phyloP scores from a whole-genome alignment of 2,888 invertebrate species.

The Scaptomyza cyrtandrae region DNA sequence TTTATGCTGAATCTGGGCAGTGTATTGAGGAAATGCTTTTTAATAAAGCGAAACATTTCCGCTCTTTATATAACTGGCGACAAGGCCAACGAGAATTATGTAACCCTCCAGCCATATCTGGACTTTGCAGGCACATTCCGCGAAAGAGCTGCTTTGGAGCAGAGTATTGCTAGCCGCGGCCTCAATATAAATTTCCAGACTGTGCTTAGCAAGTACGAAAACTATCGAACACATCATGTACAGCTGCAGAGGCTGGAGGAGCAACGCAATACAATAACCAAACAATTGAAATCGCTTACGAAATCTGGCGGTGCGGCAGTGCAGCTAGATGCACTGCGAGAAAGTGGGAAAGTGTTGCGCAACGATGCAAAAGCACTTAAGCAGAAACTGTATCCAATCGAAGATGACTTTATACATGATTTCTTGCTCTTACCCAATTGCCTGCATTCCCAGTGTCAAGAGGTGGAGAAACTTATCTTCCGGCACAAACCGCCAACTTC shows the following conservation, averaged over 20 bases:
- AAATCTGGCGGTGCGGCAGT: conserved; percentile 60
- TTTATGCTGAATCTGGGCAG: conserved; percentile 52
- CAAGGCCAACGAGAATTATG: conserved; percentile 89
- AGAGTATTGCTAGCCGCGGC: conserved; percentile 86
- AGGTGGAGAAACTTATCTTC: conserved; percentile 74
- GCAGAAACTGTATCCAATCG: conserved; percentile 88
- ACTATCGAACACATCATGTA: conserved; percentile 86
- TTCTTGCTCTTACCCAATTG: conserved; percentile 89
- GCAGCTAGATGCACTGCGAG: conserved; percentile 85
- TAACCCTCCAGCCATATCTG: conserved; percentile 88
- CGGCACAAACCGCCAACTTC: conserved; percentile 50
- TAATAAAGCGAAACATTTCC: conserved; percentile 71
- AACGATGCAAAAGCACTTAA: conserved; percentile 88
- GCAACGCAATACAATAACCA: conserved; percentile 85
- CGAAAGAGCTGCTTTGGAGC: conserved; percentile 85
- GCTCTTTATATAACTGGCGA: conserved; percentile 87
- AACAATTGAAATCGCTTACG: conserved; percentile 85
- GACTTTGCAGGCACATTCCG: conserved; percentile 87
- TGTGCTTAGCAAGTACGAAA: conserved; percentile 87
- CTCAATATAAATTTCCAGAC: conserved; percentile 86
- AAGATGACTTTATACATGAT: conserved; percentile 88
- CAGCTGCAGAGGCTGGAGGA: conserved; percentile 86
- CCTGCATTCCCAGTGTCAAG: conserved; percentile 88
- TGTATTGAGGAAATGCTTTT: conserved; percentile 21
- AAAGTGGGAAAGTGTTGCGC: conserved; percentile 86